These are phyloP conservation scores for Andrena hattorfiana DNA, from an alignment of 2,888 invertebrate species.

Conservation along the genomic window DNA sequence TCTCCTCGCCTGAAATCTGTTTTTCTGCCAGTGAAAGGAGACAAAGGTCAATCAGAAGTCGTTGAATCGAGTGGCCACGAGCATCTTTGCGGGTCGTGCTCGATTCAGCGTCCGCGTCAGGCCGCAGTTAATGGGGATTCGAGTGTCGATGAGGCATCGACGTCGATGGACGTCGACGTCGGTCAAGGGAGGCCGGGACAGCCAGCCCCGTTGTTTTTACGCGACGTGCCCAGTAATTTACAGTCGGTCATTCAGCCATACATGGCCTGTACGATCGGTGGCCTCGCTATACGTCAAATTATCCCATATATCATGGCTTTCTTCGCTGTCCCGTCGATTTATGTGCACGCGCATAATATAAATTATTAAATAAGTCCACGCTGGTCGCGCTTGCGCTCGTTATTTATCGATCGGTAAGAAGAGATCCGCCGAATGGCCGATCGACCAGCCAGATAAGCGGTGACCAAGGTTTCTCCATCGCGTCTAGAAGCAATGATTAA, in stretches of 20 bases:
- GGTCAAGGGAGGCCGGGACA: constrained; percentile 71
- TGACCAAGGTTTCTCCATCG: not conserved
- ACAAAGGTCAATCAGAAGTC: constrained; percentile 52
- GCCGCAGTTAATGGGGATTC: constrained; percentile 69
- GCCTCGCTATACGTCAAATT: constrained; percentile 84
- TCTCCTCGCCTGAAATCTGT: not conserved
- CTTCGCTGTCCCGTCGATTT: constrained; percentile 82
- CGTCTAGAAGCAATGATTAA: constrained; percentile 15
- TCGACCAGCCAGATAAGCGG: constrained; percentile 35
- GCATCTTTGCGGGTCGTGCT: constrained; percentile 43
- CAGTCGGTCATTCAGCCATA: constrained; percentile 84
- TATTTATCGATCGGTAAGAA: constrained; percentile 65
- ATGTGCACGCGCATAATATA: constrained; percentile 84
- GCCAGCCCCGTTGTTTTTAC: constrained; percentile 78
- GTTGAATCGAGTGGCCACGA: constrained; percentile 26
- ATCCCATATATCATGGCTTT: constrained; percentile 84
- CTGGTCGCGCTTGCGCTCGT: constrained; percentile 47
- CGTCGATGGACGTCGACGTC: constrained; percentile 78
- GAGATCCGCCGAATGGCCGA: constrained; percentile 42
- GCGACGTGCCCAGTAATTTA: constrained; percentile 83
- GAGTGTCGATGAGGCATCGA: constrained; percentile 81
- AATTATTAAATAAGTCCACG: constrained; percentile 83
- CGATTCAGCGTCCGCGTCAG: constrained; percentile 66
- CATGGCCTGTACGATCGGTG: constrained; percentile 80
- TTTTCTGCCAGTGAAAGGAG: constrained; percentile 33